Evolutionary conservation across 2,797 vertebrate species (phyloP), one percentile per base, ranked within the genome.

Genomic region (Scolopax rusticola): DNA sequence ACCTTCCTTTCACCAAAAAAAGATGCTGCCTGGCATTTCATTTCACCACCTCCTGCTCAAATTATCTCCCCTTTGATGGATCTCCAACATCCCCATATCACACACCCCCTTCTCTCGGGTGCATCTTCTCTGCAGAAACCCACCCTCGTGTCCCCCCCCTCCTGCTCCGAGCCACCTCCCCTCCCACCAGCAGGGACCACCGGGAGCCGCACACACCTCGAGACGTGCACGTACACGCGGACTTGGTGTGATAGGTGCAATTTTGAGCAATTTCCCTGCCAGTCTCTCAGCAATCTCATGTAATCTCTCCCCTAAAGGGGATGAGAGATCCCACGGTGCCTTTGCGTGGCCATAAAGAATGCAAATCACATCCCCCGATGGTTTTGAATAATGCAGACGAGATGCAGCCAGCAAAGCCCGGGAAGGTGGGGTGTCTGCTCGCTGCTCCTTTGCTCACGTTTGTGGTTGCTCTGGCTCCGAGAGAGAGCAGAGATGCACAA

Each of bases 251-350:
- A 75, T n/a, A 19, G 87, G 38, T 23, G 84, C 93, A 87, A 91
- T 96, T 93, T 82, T 2, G 19, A 89, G 90, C 86, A 78, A 95
- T 84, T 90, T 96, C 77, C 86, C 84, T 90, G 90, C 63, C 94
- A 89, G 76, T 15, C 87, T 89, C 25, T 38, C 82, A n/a, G 69
- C 90, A 93, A 69, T 85, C 84, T 68, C 82, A 6, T 43, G 54
- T 38, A 80, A 88, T 93, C 77, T 89, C 30, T 41, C 70, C 67
- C 79, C 51, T 33, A 68, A 43, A 93, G 82, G 69, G 89, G 77
- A 92, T 36, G 71, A 73, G 50, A 85, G 91, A 84, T 78, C 94
- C 90, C 93, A 53, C 2, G 15, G 65, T 15, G 92, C 79, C 63
- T 96, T 83, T 56, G 54, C 73, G 18, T 27, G 81, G 41, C 76